Conservation (phyloP, 1,140 invertebrate species). For the Diplogasteroides magnus region DNA sequence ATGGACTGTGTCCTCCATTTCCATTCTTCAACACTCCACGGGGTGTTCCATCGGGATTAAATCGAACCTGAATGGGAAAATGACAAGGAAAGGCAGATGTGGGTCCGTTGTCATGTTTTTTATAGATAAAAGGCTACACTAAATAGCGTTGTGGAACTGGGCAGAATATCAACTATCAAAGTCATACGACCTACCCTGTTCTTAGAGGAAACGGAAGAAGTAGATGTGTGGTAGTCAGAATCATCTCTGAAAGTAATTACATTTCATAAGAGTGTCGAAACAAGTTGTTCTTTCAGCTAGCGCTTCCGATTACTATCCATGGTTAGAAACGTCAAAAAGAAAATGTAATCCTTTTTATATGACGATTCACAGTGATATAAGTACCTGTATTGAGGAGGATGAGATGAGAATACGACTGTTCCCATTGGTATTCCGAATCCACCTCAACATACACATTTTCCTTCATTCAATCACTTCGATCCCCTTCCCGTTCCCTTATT, state of each 20-base stretch:
- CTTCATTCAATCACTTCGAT: neutral
- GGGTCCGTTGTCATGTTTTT: too few species aligned
- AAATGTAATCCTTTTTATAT: too few species aligned
- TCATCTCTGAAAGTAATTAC: too few species aligned
- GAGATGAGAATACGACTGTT: slow-evolving; percentile 36
- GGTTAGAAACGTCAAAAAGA: too few species aligned
- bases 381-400: slow-evolving; percentile 37
- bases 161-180: neutral
- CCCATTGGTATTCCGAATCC: slow-evolving; percentile 40
- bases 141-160: neutral
- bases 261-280: too few species aligned
- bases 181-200: neutral
- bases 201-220: neutral
- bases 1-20: slow-evolving; percentile 14
- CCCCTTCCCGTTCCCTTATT: too few species aligned
- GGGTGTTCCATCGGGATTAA: slow-evolving; percentile 37
- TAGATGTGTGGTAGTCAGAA: neutral
- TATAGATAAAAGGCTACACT: too few species aligned
- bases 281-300: too few species aligned
- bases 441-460: slow-evolving; percentile 23
- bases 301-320: too few species aligned
- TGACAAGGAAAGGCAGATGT: neutral
- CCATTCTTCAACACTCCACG: slow-evolving; percentile 35
- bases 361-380: too few species aligned
- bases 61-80: slow-evolving; percentile 21